Evolutionary conservation across 1,140 invertebrate species (phyloP).

Genomic region (Chironomus striatipennis): DNA sequence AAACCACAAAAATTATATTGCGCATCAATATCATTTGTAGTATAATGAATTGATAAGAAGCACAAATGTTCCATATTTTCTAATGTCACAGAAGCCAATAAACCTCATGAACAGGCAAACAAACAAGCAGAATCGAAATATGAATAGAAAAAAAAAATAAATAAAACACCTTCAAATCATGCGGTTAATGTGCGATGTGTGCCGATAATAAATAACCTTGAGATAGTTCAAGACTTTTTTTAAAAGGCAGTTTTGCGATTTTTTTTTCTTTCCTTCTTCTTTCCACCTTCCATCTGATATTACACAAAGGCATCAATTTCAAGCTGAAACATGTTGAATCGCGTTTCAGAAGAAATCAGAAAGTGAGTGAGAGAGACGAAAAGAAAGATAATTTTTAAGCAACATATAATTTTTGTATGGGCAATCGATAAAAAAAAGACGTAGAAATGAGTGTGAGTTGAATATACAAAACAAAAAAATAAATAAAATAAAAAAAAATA

Average conservation of each 20-base stretch:
- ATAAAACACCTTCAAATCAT: not conserved
- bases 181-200: conserved; percentile 11
- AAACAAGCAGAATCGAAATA: not conserved
- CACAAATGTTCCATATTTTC: no score
- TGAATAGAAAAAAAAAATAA: no score
- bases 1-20: no score
- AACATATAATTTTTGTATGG: no score
- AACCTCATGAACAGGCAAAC: not conserved
- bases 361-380: not conserved
- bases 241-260: not conserved
- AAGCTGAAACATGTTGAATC: conserved; percentile 13
- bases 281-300: not conserved
- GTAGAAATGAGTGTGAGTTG: no score
- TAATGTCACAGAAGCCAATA: no score
- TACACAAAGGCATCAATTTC: not conserved
- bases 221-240: not conserved
- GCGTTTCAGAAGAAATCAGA: not conserved
- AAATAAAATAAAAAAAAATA: no score
- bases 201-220: conserved; percentile 2
- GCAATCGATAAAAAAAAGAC: no score
- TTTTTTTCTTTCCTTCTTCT: not conserved
- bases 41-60: no score
- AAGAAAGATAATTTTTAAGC: no score
- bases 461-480: no score
- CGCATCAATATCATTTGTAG: no score